phyloP scores from a whole-genome alignment of 2,888 invertebrate genomes.

The Drosophila formosana region DNA sequence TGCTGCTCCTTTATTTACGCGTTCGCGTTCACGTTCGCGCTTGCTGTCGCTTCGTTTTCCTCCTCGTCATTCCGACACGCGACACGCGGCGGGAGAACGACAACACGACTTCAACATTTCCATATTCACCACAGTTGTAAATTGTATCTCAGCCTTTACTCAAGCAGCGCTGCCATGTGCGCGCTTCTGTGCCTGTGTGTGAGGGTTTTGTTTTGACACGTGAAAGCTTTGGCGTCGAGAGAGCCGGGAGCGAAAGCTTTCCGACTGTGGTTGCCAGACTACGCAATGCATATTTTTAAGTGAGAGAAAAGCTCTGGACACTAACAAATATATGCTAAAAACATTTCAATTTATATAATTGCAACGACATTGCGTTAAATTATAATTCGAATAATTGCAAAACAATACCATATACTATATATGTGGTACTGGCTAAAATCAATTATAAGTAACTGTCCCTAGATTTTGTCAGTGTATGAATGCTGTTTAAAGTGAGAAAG shows the following conservation, averaged over 20 bases:
- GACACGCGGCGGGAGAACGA: constrained; percentile 33
- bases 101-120: constrained; percentile 35
- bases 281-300: background rate
- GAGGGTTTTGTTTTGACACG: constrained; percentile 68
- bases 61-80: constrained; percentile 49
- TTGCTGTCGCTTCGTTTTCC: background rate
- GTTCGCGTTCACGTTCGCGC: background rate
- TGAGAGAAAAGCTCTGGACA: background rate
- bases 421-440: too few relatives aligned
- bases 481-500: constrained; percentile 20
- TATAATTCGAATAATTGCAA: background rate
- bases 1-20: background rate
- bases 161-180: constrained; percentile 62
- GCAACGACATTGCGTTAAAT: too few relatives aligned
- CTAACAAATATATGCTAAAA: background rate
- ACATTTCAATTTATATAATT: background rate
- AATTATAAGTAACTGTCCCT: background rate
- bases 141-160: constrained; percentile 43
- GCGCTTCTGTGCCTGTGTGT: constrained; percentile 26
- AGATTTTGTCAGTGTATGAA: constrained; percentile 6
- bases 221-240: constrained; percentile 53
- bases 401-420: too few relatives aligned
- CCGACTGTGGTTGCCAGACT: constrained; percentile 39
- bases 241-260: constrained; percentile 37
- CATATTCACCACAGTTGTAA: constrained; percentile 76